phyloP scores from a whole-genome alignment of 2,797 vertebrate genomes.

The Rhodeus uyekii region DNA sequence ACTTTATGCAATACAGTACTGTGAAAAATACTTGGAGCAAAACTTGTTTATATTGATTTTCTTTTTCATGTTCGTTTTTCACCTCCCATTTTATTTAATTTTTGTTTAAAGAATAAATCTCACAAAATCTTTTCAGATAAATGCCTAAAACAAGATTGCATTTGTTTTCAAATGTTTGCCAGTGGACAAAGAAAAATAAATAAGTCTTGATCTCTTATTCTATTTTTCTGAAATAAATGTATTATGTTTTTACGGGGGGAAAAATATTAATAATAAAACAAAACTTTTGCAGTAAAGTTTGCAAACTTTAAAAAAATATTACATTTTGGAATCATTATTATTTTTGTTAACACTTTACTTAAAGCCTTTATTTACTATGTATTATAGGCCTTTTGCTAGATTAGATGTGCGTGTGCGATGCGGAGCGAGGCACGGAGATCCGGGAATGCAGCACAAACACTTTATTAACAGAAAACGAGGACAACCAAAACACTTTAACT shows the following conservation, averaged over 20 bases:
- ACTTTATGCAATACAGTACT: background rate
- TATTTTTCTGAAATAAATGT: background rate
- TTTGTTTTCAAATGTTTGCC: background rate
- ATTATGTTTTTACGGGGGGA: background rate
- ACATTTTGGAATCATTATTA: no score
- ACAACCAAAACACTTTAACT: no score
- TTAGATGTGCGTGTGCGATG: no score
- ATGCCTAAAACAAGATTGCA: background rate
- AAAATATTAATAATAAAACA: background rate
- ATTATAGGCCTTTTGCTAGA: no score
- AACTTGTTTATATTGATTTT: background rate
- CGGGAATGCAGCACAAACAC: no score
- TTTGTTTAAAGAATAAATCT: background rate
- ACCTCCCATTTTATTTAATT: background rate
- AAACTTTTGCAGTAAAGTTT: background rate
- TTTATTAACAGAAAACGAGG: no score
- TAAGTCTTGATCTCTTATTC: no score
- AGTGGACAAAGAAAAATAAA: background rate
- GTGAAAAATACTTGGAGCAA: background rate
- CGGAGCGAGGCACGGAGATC: no score
- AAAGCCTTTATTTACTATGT: no score
- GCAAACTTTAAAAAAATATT: no score
- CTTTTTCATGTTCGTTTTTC: background rate
- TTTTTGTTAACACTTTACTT: no score
- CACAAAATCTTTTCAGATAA: background rate